Evolutionary conservation across 92 coral and sea anemone genomes (phyloP), one percentile per base, ranked within the genome.

Genomic region (Muricea muricata): DNA sequence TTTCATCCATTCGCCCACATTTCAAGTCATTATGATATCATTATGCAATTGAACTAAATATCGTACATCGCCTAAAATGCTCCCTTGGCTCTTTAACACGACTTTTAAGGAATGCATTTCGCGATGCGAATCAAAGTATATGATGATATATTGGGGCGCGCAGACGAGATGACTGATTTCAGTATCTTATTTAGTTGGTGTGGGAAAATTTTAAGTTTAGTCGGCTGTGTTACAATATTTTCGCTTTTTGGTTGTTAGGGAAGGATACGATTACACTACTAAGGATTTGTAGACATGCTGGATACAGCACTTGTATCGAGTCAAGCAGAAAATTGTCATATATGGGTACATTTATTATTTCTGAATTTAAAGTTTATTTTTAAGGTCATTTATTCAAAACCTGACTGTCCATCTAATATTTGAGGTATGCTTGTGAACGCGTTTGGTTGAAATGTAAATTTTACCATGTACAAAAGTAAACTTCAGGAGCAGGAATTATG

Each of bases 11-110:
- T 63, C 70, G 70, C 70, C 70, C 70, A 63, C 70, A 63, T n/a
- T n/a, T n/a, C n/a, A n/a, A n/a, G n/a, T n/a, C n/a, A n/a, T 28
- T 60, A 3, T 10, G 56, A 17, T 52, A 17, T 52, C 60, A 52
- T 18, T 3, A 63, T 3, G 37, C 37, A 10, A 32, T 63, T 28
- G 13, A 14, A 13, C 14, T 39, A 37, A 28, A 63, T 63, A 63
- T 63, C 70, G n/a, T 63, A 63, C 15, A 63, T 63, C 70, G 70
- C 70, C 70, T 28, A 63, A 63, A 63, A 0, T 28, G 70, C 30
- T 63, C 30, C 10, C n/a, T 24, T 1, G 37, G n/a, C 18, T 32
- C 14, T 11, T 5, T 1, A 63, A 30, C 70, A 30, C 37, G 70
- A 63, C 70, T 26, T 63, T 26, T 63, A 63, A 4, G 70, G 70